A percentile compares a stretch with the other conserved stretches of the same genome.
These are phyloP conservation scores for Myotis davidii DNA, from an alignment of 2,113 vertebrate species.

Conservation along the genomic window DNA sequence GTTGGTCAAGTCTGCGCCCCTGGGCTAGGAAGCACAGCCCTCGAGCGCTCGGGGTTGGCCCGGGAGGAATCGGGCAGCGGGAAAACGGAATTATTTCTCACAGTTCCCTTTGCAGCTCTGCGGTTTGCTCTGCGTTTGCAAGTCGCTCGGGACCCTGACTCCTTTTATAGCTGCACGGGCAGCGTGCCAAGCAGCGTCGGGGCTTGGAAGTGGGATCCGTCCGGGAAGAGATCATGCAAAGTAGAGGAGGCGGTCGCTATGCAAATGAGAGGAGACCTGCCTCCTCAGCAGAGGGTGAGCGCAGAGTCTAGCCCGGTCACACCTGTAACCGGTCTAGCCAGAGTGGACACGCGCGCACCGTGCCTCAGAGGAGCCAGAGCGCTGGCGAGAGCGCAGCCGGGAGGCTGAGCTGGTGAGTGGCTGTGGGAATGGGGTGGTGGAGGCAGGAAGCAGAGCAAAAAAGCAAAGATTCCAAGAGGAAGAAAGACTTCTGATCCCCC, in stretches of 20 bases:
- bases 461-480: not conserved
- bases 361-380: not conserved
- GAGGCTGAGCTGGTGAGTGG: not conserved
- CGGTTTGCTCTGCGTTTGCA: not conserved
- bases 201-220: rapidly evolving
- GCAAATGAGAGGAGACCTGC: constrained; percentile 48
- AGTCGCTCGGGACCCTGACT: not conserved
- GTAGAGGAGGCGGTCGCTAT: not conserved
- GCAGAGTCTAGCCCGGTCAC: not conserved
- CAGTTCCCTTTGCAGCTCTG: not conserved
- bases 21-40: not conserved
- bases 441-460: not conserved
- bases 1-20: not conserved
- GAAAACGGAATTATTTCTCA: not conserved
- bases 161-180: constrained; percentile 69
- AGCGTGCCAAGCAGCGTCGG: rapidly evolving
- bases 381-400: not conserved
- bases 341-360: not conserved
- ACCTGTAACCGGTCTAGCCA: not conserved
- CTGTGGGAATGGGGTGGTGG: not conserved
- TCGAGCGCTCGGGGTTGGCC: not conserved
- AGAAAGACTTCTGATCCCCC: not conserved
- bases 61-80: not conserved
- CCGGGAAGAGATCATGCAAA: constrained; percentile 35
- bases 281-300: not conserved